Percentiles rank a stretch among this genome's conserved stretches.
These are phyloP conservation scores for Pachymerium ferrugineum DNA, from an alignment of 2,888 invertebrate genomes.

Conservation along the genomic window DNA sequence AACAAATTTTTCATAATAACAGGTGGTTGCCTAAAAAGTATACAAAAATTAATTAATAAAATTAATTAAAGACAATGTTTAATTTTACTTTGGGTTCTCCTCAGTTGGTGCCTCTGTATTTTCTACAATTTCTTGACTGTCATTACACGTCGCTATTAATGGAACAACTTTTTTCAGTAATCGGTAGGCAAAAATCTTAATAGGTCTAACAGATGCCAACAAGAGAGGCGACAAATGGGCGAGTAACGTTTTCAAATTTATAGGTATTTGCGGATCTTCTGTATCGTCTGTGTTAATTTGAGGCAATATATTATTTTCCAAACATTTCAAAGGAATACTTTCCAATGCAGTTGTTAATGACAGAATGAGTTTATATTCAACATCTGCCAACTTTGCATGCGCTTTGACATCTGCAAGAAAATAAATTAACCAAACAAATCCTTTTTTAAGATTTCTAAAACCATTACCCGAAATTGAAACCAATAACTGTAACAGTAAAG, in stretches of 20 bases:
- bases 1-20: not conserved
- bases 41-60: not conserved
- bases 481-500: constrained; percentile 54
- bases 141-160: not conserved
- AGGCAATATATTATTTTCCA: constrained; percentile 42
- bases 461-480: constrained; percentile 44
- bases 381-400: not conserved
- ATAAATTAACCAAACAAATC: not conserved
- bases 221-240: constrained; percentile 45
- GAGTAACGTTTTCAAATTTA: constrained; percentile 44
- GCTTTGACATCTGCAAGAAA: not conserved
- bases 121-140: not conserved
- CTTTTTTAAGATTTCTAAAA: not conserved
- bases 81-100: not conserved
- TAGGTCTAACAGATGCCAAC: constrained; percentile 34
- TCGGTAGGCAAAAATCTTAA: constrained; percentile 28
- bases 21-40: not conserved
- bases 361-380: not conserved
- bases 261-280: constrained; percentile 42
- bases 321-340: constrained; percentile 33
- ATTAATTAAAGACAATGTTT: not conserved
- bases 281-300: constrained; percentile 41
- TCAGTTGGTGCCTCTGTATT: too few species aligned
- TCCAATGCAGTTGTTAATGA: not conserved
- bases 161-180: not conserved